These are phyloP conservation scores for Huso huso DNA, from an alignment of 2,797 vertebrate genomes.

Conservation along the genomic window DNA sequence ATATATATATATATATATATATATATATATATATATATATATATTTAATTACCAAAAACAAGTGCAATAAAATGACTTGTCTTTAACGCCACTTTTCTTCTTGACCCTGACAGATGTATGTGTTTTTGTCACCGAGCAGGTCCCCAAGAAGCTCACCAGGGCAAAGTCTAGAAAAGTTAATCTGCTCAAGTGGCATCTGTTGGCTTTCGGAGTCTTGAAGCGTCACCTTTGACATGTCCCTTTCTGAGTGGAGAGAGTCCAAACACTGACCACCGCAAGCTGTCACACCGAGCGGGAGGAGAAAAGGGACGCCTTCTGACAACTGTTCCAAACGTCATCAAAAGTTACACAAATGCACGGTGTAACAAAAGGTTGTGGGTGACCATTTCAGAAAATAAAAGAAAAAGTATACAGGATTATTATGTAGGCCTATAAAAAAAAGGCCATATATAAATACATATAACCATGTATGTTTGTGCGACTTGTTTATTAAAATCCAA, in stretches of 20 bases:
- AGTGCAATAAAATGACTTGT: slow-evolving; percentile 46
- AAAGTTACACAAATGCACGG: slow-evolving; percentile 18
- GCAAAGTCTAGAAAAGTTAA: slow-evolving; percentile 80
- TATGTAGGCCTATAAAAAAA: too few species aligned
- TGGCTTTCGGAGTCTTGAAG: slow-evolving; percentile 82
- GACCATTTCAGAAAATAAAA: not conserved
- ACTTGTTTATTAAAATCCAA: too few species aligned
- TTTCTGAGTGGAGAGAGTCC: slow-evolving; percentile 60
- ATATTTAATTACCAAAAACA: too few species aligned
- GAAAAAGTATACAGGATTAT: too few species aligned
- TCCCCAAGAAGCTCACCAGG: slow-evolving; percentile 60
- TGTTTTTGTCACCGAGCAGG: slow-evolving; percentile 58
- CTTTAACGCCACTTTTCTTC: slow-evolving; percentile 63
- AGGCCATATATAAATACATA: too few species aligned
- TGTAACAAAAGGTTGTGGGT: slow-evolving; percentile 3
- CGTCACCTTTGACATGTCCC: slow-evolving; percentile 85
- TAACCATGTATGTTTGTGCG: too few species aligned
- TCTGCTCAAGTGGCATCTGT: slow-evolving; percentile 76
- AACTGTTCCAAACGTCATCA: slow-evolving; percentile 36
- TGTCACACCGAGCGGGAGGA: slow-evolving; percentile 60
- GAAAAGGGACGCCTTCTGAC: slow-evolving; percentile 47
- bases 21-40: too few species aligned
- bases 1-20: too few species aligned
- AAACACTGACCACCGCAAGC: slow-evolving; percentile 72
- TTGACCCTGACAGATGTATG: slow-evolving; percentile 64